These are phyloP conservation scores for Stictocephala bisonia DNA, from an alignment of 2,888 invertebrate species.

Conservation along the genomic window DNA sequence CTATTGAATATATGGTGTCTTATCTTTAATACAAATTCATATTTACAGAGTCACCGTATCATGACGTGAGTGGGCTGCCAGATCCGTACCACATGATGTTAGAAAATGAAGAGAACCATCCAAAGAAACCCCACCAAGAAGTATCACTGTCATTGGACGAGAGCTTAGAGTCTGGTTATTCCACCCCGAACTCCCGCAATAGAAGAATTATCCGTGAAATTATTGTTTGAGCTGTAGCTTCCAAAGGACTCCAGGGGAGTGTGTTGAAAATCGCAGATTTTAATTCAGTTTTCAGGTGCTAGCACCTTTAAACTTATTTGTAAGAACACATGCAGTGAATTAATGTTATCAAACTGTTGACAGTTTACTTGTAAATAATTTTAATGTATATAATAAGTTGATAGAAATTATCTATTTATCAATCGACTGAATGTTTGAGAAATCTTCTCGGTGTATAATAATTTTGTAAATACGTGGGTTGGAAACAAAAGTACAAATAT, in stretches of 20 bases:
- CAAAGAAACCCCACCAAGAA: conserved; percentile 88
- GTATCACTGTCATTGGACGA: conserved; percentile 93
- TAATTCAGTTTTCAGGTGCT: too few relatives aligned
- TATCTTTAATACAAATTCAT: too few relatives aligned
- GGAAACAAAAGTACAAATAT: not conserved
- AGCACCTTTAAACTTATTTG: too few relatives aligned
- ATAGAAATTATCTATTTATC: conserved; percentile 31
- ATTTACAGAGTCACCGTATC: conserved; percentile 89
- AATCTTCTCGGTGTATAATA: not conserved
- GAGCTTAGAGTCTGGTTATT: conserved; percentile 93
- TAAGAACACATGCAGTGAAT: too few relatives aligned
- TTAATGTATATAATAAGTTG: conserved; percentile 15
- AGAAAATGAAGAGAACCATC: conserved; percentile 71
- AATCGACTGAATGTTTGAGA: not conserved
- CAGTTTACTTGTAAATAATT: conserved; percentile 26
- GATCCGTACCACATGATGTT: conserved; percentile 81
- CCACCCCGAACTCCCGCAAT: conserved; percentile 92
- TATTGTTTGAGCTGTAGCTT: conserved; percentile 76
- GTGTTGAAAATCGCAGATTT: too few relatives aligned
- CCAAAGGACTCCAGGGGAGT: too few relatives aligned
- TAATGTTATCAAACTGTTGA: conserved; percentile 36
- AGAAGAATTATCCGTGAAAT: conserved; percentile 94
- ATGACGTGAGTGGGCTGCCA: conserved; percentile 92
- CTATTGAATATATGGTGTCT: too few relatives aligned
- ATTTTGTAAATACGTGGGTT: not conserved